Base-by-base conservation (phyloP, 2,113 vertebrate species). In the Neopipo cinnamomea region DNA sequence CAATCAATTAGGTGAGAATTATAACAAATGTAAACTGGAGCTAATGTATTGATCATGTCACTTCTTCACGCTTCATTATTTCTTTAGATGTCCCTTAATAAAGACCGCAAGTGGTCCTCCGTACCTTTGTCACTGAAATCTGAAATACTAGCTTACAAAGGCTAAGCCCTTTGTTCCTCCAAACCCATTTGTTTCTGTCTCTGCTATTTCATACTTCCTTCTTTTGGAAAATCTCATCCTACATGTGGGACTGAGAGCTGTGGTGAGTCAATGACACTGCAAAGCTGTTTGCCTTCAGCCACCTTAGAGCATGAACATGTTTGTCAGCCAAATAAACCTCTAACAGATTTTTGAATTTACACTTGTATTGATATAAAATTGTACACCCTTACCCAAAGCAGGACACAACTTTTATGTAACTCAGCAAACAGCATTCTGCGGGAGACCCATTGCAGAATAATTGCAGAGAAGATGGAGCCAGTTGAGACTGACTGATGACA, bases 1-100 rank as follows among this genome's bases (percentile, higher is more conserved):
- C 19, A 91, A 95, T 76, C 78, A 91, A 77, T 96, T 96, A 91
- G 58, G 71, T 93, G 81, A 93, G 80, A 97, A 75, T 95, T 91
- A 90, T 65, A 91, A 73, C 85, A 96, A 92, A 93, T 85, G 79
- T 75, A 95, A 96, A 61, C n/a, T 86, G 75, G 66, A 97, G 47
- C 44, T 75, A 83, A 85, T 90, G 55, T 96, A 91, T 87, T 65
- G 96, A 91, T 94, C 79, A 49, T 15, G 11, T 94, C 88, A 83
- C 31, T 68, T 89, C 17, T 21, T 47, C 30, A 73, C 1, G 76
- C 71, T 91, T 91, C 73, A 82, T 96, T 93, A 95, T 81, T 91
- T 89, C 56, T 79, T 92, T 75, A 61, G 76, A 84, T 0, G 0
- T 35, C 33, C 41, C 42, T 73, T 73, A 73, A 67, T 88, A 77